Percentiles rank a stretch among this genome's conserved stretches.
Evolutionary conservation across 2,113 vertebrate species (phyloP).

Genomic region (Rhabdornis inornatus): DNA sequence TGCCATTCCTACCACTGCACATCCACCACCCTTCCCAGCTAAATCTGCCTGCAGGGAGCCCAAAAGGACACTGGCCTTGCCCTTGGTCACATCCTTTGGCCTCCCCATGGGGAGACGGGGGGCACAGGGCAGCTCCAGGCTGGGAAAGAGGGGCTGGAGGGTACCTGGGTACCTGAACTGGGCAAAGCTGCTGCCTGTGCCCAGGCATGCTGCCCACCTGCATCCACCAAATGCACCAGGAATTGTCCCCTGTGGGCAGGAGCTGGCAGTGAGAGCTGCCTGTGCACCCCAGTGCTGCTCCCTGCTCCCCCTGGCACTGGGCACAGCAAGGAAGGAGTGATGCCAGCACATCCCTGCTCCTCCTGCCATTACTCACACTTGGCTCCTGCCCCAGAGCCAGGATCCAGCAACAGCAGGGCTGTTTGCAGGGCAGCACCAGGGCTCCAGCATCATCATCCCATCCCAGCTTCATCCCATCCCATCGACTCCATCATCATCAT

Average conservation of each 20-base stretch:
- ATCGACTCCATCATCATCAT: no score
- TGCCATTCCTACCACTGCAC: background rate
- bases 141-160: background rate
- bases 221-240: background rate
- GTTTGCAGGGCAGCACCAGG: background rate
- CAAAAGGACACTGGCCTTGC: background rate
- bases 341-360: background rate
- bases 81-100: background rate
- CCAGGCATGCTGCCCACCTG: rapidly evolving
- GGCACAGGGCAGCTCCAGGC: background rate
- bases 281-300: rapidly evolving
- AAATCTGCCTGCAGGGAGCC: background rate
- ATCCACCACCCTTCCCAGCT: background rate
- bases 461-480: no score
- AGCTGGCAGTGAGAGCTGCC: background rate
- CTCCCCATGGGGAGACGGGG: background rate
- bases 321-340: rapidly evolving
- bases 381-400: background rate
- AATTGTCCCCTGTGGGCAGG: rapidly evolving
- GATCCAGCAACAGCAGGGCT: background rate
- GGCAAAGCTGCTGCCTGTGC: background rate
- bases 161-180: background rate
- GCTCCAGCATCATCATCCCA: background rate
- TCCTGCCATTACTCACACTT: background rate
- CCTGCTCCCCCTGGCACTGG: background rate